Conservation (phyloP, 1,140 invertebrate species). For the Plodia interpunctella region DNA sequence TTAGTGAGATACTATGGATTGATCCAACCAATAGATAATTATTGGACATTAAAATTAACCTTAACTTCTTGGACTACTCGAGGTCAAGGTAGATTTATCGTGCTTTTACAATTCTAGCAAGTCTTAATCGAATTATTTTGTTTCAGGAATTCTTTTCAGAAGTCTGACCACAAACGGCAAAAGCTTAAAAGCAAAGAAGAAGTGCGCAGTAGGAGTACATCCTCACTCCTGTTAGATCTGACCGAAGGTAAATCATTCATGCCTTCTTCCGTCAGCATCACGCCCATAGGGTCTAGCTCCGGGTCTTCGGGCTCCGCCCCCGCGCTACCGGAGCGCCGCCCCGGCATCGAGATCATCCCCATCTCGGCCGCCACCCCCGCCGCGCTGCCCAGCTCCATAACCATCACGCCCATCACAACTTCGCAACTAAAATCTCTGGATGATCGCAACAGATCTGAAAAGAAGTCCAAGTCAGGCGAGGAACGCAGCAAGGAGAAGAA, state of each 20-base stretch:
- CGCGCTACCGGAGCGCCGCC: conserved; percentile 80
- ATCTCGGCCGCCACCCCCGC: conserved; percentile 80
- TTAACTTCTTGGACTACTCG: too few species aligned
- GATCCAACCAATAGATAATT: too few species aligned
- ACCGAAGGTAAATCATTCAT: conserved; percentile 80
- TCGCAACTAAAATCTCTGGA: conserved; percentile 76
- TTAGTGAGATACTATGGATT: too few species aligned
- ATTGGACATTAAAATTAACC: too few species aligned
- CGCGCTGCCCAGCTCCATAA: conserved; percentile 86
- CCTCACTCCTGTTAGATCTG: conserved; percentile 72
- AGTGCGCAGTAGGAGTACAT: conserved; percentile 45
- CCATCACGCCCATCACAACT: conserved; percentile 87
- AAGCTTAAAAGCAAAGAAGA: conserved; percentile 71
- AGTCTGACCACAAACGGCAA: conserved; percentile 76
- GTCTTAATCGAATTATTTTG: conserved; percentile 19
- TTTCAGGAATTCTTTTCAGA: conserved; percentile 76
- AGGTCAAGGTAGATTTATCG: too few species aligned
- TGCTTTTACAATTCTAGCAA: too few species aligned
- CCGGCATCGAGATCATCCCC: conserved; percentile 89
- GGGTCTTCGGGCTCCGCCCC: conserved; percentile 45
- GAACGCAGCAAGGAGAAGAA: conserved; percentile 87
- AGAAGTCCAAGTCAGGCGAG: conserved; percentile 80
- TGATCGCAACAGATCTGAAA: conserved; percentile 81
- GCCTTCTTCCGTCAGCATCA: conserved; percentile 88
- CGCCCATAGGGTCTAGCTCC: conserved; percentile 80